Evolutionary conservation across 2,888 invertebrate species (phyloP), one percentile per base, ranked within the genome.

Genomic region (Lithophane leautieri): DNA sequence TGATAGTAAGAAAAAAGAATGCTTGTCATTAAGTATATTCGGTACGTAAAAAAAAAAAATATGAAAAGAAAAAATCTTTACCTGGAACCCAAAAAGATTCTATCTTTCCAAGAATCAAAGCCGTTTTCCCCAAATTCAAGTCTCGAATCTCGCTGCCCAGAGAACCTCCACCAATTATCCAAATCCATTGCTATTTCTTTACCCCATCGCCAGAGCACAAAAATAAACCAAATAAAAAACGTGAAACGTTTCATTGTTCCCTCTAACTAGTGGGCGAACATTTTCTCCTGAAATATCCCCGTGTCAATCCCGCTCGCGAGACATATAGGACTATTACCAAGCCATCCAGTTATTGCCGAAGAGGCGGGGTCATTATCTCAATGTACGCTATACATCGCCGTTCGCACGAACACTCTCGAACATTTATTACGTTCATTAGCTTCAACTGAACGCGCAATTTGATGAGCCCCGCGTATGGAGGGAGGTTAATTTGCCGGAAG

Each of bases 331-430:
- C 85, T 88, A 91, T 91, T 91, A 91, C 90, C 84, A 89, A 91
- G 87, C 90, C 86, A 89, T 90, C 89, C 87, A 84, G 89, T 88
- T 89, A 91, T 89, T 90, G 89, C 91, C 76, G 78, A 76, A 76
- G 82, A 88, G 86, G 89, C 88, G 89, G 82, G 77, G 90, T 90
- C 92, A 91, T 93, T 93, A 93, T 89, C 89, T 89, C 87, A 88
- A 94, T 93, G 93, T 90, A 81, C 82, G 84, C 90, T 86, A 94
- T 94, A 93, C 93, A 93, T 94, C 90, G 93, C 92, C 83, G 93
- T 90, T 91, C 89, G 77, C 82, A 80, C 84, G 86, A 84, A 88
- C 89, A 90, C 90, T 85, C 84, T 76, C 73, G 62, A 82, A 85
- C 93, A 93, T 93, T 92, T 90, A 90, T 93, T 86, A 93, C 90